These are phyloP conservation scores for Dryas iulia DNA, from an alignment of 1,140 invertebrate genomes.

Conservation along the genomic window DNA sequence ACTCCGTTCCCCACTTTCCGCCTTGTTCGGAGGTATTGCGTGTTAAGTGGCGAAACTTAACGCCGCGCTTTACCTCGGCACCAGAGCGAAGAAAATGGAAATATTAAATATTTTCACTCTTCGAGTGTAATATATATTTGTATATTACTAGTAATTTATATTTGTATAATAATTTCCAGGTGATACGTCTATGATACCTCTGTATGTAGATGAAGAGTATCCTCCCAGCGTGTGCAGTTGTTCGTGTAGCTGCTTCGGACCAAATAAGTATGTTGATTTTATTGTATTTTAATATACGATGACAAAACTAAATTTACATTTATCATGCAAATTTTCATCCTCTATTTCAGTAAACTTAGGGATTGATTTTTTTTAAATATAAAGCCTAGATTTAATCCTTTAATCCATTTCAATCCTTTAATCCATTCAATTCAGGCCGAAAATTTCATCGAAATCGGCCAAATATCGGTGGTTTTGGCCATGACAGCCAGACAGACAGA, in stretches of 20 bases:
- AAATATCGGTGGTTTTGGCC: too few species aligned
- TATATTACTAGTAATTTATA: neutral
- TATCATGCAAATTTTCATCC: too few species aligned
- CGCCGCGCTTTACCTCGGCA: neutral
- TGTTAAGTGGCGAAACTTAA: neutral
- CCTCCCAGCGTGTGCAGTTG: slow-evolving; percentile 73
- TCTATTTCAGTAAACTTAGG: too few species aligned
- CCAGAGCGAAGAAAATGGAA: neutral
- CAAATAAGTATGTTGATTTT: slow-evolving; percentile 56
- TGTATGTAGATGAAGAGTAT: slow-evolving; percentile 70
- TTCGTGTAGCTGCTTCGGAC: slow-evolving; percentile 74
- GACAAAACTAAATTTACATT: neutral
- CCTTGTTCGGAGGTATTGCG: too few species aligned
- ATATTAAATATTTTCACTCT: neutral
- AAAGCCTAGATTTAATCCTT: too few species aligned
- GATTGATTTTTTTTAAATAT: too few species aligned
- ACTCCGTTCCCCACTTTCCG: too few species aligned
- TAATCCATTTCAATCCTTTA: too few species aligned
- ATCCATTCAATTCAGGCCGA: neutral
- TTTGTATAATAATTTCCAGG: slow-evolving; percentile 38
- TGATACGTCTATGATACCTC: slow-evolving; percentile 57
- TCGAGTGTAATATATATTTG: neutral
- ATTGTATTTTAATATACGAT: neutral
- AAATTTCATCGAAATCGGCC: neutral
- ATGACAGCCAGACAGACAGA: too few species aligned